These are phyloP conservation scores for Sebastes umbrosus DNA, from an alignment of 2,797 vertebrate species.

Conservation along the genomic window DNA sequence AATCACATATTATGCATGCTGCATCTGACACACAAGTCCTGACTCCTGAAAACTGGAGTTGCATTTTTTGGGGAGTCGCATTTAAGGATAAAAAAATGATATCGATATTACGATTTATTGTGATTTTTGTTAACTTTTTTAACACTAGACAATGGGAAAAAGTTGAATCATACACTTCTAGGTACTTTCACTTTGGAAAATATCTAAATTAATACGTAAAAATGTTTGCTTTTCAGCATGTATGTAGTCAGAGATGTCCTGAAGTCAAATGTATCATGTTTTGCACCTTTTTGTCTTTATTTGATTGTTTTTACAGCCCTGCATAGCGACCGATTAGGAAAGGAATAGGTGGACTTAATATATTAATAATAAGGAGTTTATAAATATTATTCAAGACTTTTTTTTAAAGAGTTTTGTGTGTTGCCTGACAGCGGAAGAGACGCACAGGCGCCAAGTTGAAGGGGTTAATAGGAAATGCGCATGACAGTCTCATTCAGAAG, in stretches of 20 bases:
- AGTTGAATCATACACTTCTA: too few relatives aligned
- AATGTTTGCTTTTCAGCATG: too few relatives aligned
- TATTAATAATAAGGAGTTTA: not conserved
- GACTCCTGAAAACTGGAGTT: not conserved
- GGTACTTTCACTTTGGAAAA: too few relatives aligned
- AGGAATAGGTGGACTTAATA: not conserved
- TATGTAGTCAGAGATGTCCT: too few relatives aligned
- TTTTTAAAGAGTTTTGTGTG: conserved; percentile 2
- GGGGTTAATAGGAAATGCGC: conserved; percentile 69
- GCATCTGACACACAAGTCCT: not conserved
- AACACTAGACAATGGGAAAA: not conserved
- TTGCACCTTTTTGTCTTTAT: not conserved
- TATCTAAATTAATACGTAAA: too few relatives aligned
- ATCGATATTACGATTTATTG: too few relatives aligned
- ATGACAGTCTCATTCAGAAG: conserved; percentile 40
- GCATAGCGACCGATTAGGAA: not conserved
- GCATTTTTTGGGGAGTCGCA: not conserved
- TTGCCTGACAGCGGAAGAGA: conserved; percentile 41
- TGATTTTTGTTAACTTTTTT: too few relatives aligned
- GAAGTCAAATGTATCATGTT: not conserved
- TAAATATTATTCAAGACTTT: not conserved
- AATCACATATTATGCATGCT: conserved; percentile 18
- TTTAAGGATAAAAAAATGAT: not conserved
- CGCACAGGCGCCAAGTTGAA: conserved; percentile 7
- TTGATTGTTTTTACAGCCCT: not conserved